A percentile compares a stretch with the other conserved stretches of the same genome.
Conservation (phyloP, 1,140 invertebrate genomes). For the Temnothorax longispinosus region DNA sequence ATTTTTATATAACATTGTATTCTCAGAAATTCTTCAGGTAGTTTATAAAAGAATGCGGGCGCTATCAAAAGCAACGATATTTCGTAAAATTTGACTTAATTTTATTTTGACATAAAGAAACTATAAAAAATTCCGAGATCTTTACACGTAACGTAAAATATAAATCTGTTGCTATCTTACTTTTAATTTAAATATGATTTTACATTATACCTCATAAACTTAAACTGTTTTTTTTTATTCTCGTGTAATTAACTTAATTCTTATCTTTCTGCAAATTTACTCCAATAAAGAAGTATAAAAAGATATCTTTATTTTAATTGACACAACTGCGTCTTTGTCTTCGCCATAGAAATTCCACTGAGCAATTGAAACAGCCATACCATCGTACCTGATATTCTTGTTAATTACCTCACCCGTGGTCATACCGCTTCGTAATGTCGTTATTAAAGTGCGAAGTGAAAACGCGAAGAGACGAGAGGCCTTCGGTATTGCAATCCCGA, state of each 20-base stretch:
- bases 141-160: neutral
- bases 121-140: constrained; percentile 52
- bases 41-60: neutral
- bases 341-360: constrained; percentile 9
- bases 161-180: neutral
- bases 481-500: neutral
- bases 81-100: constrained; percentile 25
- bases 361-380: constrained; percentile 12
- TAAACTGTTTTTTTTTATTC: neutral
- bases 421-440: constrained; percentile 1
- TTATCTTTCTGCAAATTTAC: neutral
- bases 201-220: neutral
- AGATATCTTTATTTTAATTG: constrained; percentile 34
- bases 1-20: neutral
- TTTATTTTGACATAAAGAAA: constrained; percentile 52
- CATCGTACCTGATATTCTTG: constrained; percentile 21
- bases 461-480: neutral
- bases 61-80: neutral
- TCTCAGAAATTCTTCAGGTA: neutral
- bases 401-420: constrained; percentile 15
- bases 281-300: constrained; percentile 20
- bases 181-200: constrained; percentile 23
- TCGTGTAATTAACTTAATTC: neutral
- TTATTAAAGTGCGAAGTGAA: constrained; percentile 11
- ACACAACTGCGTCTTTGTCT: neutral